Evolutionary conservation across 2,888 invertebrate genomes (phyloP).

Genomic region (Cetonia aurata): DNA sequence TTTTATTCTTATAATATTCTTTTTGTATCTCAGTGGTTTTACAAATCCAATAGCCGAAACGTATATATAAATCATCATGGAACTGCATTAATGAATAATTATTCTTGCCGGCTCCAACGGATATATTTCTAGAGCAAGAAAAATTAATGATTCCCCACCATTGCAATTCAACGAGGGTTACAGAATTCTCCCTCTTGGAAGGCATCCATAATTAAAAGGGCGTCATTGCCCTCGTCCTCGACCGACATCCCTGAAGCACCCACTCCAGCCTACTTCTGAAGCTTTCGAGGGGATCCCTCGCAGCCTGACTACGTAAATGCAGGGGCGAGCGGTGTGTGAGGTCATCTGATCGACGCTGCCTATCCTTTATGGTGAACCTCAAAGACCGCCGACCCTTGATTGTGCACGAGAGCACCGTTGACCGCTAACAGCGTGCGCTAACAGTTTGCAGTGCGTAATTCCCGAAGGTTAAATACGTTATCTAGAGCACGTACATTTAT

Average conservation of each 20-base stretch:
- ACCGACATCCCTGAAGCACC: not conserved
- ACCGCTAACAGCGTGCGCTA: not conserved
- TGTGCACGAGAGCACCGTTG: constrained; percentile 3
- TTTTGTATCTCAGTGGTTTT: too few species aligned
- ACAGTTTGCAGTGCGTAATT: not conserved
- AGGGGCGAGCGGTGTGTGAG: not conserved
- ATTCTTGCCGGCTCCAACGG: too few species aligned
- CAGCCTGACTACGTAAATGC: not conserved
- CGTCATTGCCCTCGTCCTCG: constrained; percentile 19
- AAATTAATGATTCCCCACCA: not conserved
- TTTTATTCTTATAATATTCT: too few species aligned
- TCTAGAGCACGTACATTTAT: not conserved
- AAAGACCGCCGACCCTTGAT: constrained; percentile 9
- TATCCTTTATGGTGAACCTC: constrained; percentile 6
- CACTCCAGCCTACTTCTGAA: not conserved
- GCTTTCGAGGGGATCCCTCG: not conserved
- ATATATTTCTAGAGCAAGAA: too few species aligned
- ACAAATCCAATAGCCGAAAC: too few species aligned
- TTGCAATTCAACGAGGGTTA: not conserved
- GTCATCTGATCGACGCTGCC: constrained; percentile 3
- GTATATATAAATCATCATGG: too few species aligned
- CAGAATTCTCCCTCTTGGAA: not conserved
- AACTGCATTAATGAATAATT: too few species aligned
- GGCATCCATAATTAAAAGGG: constrained; percentile 27
- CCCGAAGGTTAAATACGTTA: not conserved